Evolutionary conservation across 2,888 invertebrate species (phyloP).

Genomic region (Drosophila demipolita): DNA sequence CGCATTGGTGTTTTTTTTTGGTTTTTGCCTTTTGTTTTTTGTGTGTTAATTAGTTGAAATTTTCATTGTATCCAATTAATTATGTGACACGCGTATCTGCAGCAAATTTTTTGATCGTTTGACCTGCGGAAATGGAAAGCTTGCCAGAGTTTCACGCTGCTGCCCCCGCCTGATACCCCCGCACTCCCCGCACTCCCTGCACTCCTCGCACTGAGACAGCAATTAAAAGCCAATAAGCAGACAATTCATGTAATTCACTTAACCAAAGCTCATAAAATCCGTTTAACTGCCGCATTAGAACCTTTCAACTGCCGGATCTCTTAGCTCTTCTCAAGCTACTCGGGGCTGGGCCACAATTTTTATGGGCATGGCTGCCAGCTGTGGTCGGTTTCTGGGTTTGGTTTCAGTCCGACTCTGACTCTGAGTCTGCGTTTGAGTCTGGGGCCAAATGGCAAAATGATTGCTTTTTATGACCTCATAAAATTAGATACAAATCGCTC

Average conservation of each 20-base stretch:
- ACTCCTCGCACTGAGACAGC: conserved; percentile 36
- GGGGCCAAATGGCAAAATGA: conserved; percentile 82
- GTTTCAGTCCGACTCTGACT: conserved; percentile 5
- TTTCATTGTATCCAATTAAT: conserved; percentile 74
- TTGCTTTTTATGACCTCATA: conserved; percentile 84
- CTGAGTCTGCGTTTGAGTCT: conserved; percentile 29
- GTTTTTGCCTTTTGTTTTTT: conserved; percentile 32
- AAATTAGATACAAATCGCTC: conserved; percentile 84
- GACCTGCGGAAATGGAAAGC: conserved; percentile 64
- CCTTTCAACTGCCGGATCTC: conserved; percentile 52
- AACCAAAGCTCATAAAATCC: conserved; percentile 68
- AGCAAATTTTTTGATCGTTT: conserved; percentile 41
- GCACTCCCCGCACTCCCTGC: conserved; percentile 29
- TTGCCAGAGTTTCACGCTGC: conserved; percentile 35
- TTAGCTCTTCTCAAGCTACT: conserved; percentile 11
- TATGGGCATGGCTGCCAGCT: conserved; percentile 69
- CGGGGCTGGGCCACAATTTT: conserved; percentile 47
- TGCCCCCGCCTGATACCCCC: conserved; percentile 32
- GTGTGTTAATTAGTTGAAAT: conserved; percentile 75
- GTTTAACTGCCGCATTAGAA: conserved; percentile 71
- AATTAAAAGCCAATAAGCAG: conserved; percentile 77
- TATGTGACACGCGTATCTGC: conserved; percentile 76
- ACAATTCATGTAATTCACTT: conserved; percentile 77
- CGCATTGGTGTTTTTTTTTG: conserved; percentile 23
- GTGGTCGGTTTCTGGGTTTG: conserved; percentile 52